Evolutionary conservation across 2,113 vertebrate species (phyloP), one percentile per base, ranked within the genome.

Genomic region (Noctilio leporinus): DNA sequence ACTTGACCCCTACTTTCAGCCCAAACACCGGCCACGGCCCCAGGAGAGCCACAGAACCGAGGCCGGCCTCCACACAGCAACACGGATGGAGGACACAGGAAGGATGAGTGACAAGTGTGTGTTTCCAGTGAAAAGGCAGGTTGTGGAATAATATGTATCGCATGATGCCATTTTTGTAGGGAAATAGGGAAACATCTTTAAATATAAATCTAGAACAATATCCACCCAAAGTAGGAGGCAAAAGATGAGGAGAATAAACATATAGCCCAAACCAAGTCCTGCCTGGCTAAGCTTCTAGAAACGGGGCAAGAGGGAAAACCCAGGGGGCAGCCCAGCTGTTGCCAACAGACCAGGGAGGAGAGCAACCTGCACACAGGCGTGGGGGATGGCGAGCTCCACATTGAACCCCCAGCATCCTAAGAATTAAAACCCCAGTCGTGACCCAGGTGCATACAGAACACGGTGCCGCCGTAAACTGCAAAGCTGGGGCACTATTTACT

Each of bases 121-220:
- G 92, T 96, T 94, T 93, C 93, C 67, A 87, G 77, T 77, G 95
- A 91, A 92, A 94, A 82, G 82, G 43, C 82, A 96, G 80, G 85
- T 45, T 85, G 64, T 57, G 53, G 90, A 95, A 93, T 75, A 86
- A 62, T 59, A 65, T 16, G 20, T 82, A 26, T 30, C 16, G 62
- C 62, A 38, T 0, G 16, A 76, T 77, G 88, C 81, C 70, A 26
- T 72, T 94, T 91, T 85, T 12, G 7, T n/a, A 83, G n/a, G 15
- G 35, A 15, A 24, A 28, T 19, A 22, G 65, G 77, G 24, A 76
- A 55, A 75, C 70, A 78, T 65, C 70, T 95, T 70, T 15, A 51
- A 55, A 4, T 30, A 4, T n/a, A 70, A 82, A 76, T 80, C 89
- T 80, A 49, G 49, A 94, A 94, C 86, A 72, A 76, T 90, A 85